Evolutionary conservation across 2,888 invertebrate species (phyloP), one percentile per base, ranked within the genome.

Genomic region (Drosophila lacicola): DNA sequence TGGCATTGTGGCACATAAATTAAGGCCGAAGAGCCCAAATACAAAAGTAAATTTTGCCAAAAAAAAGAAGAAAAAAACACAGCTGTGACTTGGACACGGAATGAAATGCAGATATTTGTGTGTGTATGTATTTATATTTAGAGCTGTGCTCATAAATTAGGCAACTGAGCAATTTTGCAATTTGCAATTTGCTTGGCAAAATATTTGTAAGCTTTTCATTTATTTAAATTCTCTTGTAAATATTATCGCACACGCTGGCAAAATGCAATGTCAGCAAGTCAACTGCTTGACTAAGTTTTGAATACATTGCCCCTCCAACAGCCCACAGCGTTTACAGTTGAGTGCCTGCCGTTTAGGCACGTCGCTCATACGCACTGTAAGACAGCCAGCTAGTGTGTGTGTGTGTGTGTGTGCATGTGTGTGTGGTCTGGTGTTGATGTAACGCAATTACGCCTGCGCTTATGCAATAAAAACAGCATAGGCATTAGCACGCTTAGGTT

Each of bases 221-320:
- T 70, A 39, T 70, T 62, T 46, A 45, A 58, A 46, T 17, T 60
- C 58, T n/a, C 17, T 29, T 39, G 56, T 46, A 72, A 75, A 69
- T 64, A 64, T 60, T 60, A 50, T 33, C 36, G 33, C 58, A 63
- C 55, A 41, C 9, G 9, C 3, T 29, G 29, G 21, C 37, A 9
- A 60, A 57, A 36, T 72, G 75, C 73, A 72, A 39, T 17, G 60
- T 72, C 77, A 75, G 78, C 73, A 57, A 64, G 62, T 72, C 58
- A 62, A 62, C 56, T 54, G 70, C 41, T 70, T 65, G 25, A 37
- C 37, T 54, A 50, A 51, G 41, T 50, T 66, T 64, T 56, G 13
- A 17, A 4, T 44, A 41, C 11, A 17, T 13, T 8, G 6, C 11
- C 25, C 13, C 39, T 14, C 39, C 8, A 29, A 29, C 29, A 29